Percentiles rank a stretch among this genome's conserved stretches.
Evolutionary conservation across 2,113 vertebrate species (phyloP).

Genomic region (Origma solitaria): DNA sequence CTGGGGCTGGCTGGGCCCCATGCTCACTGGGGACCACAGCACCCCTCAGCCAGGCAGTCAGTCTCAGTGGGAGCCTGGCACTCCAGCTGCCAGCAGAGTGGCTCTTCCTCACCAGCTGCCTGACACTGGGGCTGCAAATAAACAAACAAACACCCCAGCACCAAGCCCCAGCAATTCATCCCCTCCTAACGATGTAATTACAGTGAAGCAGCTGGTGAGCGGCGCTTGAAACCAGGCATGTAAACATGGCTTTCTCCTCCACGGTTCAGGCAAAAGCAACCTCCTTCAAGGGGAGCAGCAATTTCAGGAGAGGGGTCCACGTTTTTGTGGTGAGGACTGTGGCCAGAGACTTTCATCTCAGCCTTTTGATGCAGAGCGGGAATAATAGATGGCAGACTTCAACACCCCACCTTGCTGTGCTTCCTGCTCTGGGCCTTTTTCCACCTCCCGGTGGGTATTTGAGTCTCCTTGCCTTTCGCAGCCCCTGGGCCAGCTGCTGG

Average conservation of each 20-base stretch:
- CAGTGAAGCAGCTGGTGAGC: slow-evolving; percentile 15
- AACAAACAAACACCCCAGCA: slow-evolving; percentile 43
- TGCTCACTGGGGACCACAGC: accelerated
- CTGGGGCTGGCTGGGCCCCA: neutral
- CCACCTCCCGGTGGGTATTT: neutral
- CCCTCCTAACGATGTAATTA: slow-evolving; percentile 2
- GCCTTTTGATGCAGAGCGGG: slow-evolving; percentile 32
- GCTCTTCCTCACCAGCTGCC: slow-evolving; percentile 13
- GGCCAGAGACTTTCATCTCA: slow-evolving; percentile 33
- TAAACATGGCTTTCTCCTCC: slow-evolving; percentile 43
- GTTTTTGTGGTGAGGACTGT: neutral
- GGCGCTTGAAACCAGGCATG: neutral
- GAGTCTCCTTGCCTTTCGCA: neutral
- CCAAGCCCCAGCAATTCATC: slow-evolving; percentile 33
- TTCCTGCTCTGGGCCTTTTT: slow-evolving; percentile 18
- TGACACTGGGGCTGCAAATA: neutral
- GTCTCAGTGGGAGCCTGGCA: accelerated
- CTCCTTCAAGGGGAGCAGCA: slow-evolving; percentile 21
- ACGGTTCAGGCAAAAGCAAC: neutral
- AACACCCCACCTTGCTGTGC: neutral
- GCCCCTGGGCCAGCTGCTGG: neutral
- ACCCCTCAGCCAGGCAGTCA: neutral
- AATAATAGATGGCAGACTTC: neutral
- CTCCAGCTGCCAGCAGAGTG: neutral
- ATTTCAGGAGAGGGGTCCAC: neutral